Evolutionary conservation across 2,888 invertebrate species (phyloP).

Genomic region (Andrena bicolor): DNA sequence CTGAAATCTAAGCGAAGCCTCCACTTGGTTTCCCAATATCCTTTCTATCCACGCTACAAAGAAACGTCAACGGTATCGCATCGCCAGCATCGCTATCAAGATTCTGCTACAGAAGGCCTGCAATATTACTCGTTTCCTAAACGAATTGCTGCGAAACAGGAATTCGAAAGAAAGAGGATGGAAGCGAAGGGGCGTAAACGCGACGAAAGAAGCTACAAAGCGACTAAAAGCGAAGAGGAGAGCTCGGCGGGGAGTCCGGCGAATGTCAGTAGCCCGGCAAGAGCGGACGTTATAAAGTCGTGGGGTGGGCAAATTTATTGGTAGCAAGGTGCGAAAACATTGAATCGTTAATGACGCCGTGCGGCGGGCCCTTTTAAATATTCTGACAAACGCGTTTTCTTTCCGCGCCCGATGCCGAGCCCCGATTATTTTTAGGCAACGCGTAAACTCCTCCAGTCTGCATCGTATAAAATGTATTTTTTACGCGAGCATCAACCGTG

Average conservation of each 20-base stretch:
- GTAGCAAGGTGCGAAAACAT: conserved; percentile 69
- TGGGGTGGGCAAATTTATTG: conserved; percentile 65
- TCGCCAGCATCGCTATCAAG: neutral
- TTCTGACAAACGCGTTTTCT: conserved; percentile 28
- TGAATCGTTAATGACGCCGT: conserved; percentile 55
- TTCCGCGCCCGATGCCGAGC: neutral
- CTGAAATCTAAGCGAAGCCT: no score
- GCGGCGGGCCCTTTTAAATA: conserved; percentile 42
- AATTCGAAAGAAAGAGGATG: conserved; percentile 38
- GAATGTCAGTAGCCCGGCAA: conserved; percentile 53
- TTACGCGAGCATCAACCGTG: conserved; percentile 18
- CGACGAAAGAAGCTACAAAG: conserved; percentile 38
- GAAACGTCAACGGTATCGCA: neutral
- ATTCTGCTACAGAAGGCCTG: no score
- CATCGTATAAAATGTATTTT: conserved; percentile 43
- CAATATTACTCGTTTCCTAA: neutral
- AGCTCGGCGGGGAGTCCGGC: conserved; percentile 60
- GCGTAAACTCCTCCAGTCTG: conserved; percentile 31
- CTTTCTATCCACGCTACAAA: neutral
- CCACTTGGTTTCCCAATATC: neutral
- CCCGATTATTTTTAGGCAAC: conserved; percentile 38
- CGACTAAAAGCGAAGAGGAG: conserved; percentile 35
- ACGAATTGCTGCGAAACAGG: conserved; percentile 25
- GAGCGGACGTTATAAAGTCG: conserved; percentile 63
- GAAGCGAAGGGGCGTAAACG: conserved; percentile 20